Percentiles rank a stretch among this genome's conserved stretches.
Conservation (phyloP, 2,113 vertebrate species). For the Lophius piscatorius region DNA sequence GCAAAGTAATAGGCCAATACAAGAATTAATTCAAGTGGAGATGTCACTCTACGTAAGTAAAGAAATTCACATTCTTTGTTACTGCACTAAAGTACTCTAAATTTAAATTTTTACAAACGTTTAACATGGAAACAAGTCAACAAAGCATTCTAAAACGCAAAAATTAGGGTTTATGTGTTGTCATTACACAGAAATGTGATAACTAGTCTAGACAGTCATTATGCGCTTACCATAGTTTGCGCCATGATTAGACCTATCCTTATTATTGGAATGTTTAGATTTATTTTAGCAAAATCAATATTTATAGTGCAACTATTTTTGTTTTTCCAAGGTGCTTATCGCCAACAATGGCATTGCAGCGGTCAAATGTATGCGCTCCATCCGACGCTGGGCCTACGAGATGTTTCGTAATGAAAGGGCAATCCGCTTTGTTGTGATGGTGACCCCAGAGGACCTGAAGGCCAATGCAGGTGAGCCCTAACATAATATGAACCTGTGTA, state of each 20-base stretch:
- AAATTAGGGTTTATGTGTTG: neutral
- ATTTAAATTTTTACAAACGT: too few species aligned
- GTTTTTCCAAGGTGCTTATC: conserved; percentile 89
- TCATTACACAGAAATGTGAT: neutral
- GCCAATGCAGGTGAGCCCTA: conserved; percentile 90
- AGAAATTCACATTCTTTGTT: too few species aligned
- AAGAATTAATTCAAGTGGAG: too few species aligned
- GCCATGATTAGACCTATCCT: too few species aligned
- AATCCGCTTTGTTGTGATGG: conserved; percentile 98
- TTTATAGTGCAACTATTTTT: neutral
- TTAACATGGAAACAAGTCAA: neutral
- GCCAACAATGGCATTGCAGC: conserved; percentile 99
- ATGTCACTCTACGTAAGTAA: too few species aligned
- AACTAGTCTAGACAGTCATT: neutral
- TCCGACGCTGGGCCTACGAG: conserved; percentile 97
- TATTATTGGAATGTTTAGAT: too few species aligned
- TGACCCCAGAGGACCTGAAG: conserved; percentile 97
- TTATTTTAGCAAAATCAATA: neutral
- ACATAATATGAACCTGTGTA: neutral
- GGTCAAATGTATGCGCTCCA: conserved; percentile 99
- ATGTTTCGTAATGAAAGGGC: conserved; percentile 98
- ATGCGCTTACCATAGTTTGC: too few species aligned
- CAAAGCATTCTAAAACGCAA: neutral
- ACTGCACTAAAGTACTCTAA: too few species aligned
- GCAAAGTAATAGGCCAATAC: too few species aligned